Conservation (phyloP, 2,797 vertebrate genomes). For the Anniella stebbinsi region DNA sequence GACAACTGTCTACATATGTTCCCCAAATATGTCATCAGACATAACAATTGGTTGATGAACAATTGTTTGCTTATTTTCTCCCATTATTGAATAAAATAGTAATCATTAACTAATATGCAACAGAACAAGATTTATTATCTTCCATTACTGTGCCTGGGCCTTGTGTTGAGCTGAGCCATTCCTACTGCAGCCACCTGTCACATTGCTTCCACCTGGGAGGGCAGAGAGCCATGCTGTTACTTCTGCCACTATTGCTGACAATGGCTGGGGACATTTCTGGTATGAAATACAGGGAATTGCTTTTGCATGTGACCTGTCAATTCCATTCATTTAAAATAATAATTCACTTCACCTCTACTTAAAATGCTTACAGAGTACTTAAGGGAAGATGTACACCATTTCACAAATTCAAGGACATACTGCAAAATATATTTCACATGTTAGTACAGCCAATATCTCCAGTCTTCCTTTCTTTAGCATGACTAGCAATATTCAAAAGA, state of each 20-base stretch:
- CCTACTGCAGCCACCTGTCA: slow-evolving; percentile 17
- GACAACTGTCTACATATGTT: slow-evolving; percentile 67
- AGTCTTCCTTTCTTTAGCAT: background rate
- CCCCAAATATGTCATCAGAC: slow-evolving; percentile 3
- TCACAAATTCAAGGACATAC: rapidly evolving
- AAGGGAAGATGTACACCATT: background rate
- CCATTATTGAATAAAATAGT: slow-evolving; percentile 60
- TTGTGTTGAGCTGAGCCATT: background rate
- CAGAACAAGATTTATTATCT: slow-evolving; percentile 16
- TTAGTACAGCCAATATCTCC: background rate
- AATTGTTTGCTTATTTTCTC: slow-evolving; percentile 66
- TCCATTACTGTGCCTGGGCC: background rate
- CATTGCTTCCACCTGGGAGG: background rate
- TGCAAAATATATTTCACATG: rapidly evolving
- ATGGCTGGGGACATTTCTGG: background rate
- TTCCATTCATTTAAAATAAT: background rate
- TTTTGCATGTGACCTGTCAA: background rate
- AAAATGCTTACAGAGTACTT: rapidly evolving
- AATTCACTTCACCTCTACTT: rapidly evolving
- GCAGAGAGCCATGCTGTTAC: background rate
- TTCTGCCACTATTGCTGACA: background rate
- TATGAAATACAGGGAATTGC: background rate
- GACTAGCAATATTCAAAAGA: background rate
- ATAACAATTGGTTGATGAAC: slow-evolving; percentile 65
- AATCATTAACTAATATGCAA: slow-evolving; percentile 54